phyloP scores from a whole-genome alignment of 2,888 invertebrate species.

The Blastobasis lacticolella region DNA sequence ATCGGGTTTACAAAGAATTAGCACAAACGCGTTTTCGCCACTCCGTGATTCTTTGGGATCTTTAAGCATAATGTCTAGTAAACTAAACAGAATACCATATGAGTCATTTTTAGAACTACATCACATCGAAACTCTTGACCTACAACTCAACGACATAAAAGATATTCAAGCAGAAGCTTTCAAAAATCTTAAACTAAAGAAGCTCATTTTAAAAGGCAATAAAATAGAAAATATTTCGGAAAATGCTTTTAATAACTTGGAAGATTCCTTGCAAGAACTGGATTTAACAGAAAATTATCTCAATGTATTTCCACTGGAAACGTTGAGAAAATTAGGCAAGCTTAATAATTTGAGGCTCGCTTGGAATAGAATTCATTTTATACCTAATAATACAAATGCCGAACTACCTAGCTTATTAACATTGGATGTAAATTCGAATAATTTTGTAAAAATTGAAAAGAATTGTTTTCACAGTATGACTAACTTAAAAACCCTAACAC shows the following conservation, averaged over 20 bases:
- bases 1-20: conserved; percentile 81
- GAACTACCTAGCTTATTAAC: conserved; percentile 81
- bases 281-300: conserved; percentile 91
- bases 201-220: conserved; percentile 89
- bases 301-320: conserved; percentile 85
- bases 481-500: conserved; percentile 83
- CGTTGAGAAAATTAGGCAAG: conserved; percentile 82
- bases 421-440: conserved; percentile 90
- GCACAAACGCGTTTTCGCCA: conserved; percentile 78
- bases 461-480: conserved; percentile 88
- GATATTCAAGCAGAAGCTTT: conserved; percentile 90
- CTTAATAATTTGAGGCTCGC: conserved; percentile 82
- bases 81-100: conserved; percentile 82
- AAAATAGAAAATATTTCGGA: conserved; percentile 86
- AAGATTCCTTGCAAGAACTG: conserved; percentile 84
- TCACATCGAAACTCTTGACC: conserved; percentile 83
- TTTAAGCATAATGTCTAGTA: conserved; percentile 84
- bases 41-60: conserved; percentile 82
- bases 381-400: conserved; percentile 82
- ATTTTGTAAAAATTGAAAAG: conserved; percentile 82
- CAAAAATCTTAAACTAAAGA: conserved; percentile 85
- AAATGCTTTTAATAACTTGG: conserved; percentile 86
- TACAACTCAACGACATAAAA: conserved; percentile 89
- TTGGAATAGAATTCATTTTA: conserved; percentile 87
- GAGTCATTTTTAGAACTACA: conserved; percentile 82